Conservation (phyloP, 2,113 vertebrate genomes). For the Paracanthobrama guichenoti region DNA sequence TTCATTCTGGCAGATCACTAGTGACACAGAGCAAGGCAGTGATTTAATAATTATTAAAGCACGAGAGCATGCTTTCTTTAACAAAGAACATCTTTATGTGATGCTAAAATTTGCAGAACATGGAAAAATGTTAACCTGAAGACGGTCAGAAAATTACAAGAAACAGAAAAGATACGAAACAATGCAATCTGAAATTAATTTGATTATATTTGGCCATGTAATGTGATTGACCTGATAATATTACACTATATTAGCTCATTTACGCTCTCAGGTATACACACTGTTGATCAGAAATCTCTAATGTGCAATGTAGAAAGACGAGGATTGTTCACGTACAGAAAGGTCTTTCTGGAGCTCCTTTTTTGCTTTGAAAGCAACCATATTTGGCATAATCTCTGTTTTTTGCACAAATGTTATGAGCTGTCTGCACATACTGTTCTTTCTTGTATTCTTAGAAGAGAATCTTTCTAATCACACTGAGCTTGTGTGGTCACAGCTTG, state of each 20-base stretch:
- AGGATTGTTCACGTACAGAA: neutral
- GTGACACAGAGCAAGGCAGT: neutral
- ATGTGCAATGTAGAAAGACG: neutral
- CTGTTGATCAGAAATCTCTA: neutral
- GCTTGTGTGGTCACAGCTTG: conserved; percentile 1
- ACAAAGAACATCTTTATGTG: conserved; percentile 13
- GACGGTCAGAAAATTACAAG: neutral
- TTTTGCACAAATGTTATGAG: conserved; percentile 3
- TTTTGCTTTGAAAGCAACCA: neutral
- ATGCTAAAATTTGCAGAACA: neutral
- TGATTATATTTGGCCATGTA: neutral
- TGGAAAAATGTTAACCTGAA: neutral
- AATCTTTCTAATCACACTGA: conserved; percentile 12
- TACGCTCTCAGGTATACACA: conserved; percentile 4
- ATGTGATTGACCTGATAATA: neutral
- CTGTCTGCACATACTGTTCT: neutral
- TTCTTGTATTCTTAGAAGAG: neutral
- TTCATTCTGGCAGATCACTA: neutral
- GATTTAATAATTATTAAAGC: conserved; percentile 7
- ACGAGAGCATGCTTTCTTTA: neutral
- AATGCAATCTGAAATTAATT: neutral
- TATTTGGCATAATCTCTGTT: neutral
- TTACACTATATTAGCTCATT: neutral
- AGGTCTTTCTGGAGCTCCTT: neutral
- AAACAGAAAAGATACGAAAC: neutral